A percentile compares a stretch with the other conserved stretches of the same genome.
Conservation (phyloP, 1,140 invertebrate species). For the Hylaeus anthracinus region DNA sequence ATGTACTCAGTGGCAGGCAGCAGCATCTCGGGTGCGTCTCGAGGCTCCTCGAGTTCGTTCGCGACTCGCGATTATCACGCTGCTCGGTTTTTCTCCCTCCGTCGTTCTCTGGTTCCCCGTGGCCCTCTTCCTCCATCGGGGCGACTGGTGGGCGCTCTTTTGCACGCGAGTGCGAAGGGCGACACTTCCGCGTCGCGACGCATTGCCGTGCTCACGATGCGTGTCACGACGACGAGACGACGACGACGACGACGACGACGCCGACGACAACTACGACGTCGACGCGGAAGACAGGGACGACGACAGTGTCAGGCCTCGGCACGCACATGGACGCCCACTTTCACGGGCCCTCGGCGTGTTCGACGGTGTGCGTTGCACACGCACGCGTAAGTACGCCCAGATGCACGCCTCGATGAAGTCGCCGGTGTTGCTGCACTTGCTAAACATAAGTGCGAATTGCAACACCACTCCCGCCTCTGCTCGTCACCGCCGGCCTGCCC, state of each 20-base stretch:
- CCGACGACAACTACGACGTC: conserved; percentile 4
- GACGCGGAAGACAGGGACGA: conserved; percentile 2
- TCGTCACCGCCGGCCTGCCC: conserved; percentile 22
- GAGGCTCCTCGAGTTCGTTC: conserved; percentile 17
- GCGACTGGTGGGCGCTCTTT: conserved; percentile 6
- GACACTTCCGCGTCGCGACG: conserved; percentile 73
- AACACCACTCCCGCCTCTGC: conserved; percentile 70
- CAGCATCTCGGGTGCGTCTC: neutral
- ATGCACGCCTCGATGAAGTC: conserved; percentile 52
- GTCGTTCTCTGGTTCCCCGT: neutral
- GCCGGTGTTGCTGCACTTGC: conserved; percentile 67
- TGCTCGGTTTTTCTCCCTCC: neutral
- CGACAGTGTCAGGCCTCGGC: neutral
- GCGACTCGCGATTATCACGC: conserved; percentile 34
- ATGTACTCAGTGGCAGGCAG: neutral
- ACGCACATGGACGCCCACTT: conserved; percentile 47
- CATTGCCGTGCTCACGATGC: conserved; percentile 68
- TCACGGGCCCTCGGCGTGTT: neutral
- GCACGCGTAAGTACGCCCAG: conserved; percentile 43
- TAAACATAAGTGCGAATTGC: conserved; percentile 79
- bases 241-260: neutral
- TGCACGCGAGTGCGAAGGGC: conserved; percentile 68
- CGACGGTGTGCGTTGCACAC: neutral
- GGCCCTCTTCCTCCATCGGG: too few species aligned
- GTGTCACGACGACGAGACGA: conserved; percentile 48